Percentiles rank a stretch among this genome's conserved stretches.
phyloP scores from a whole-genome alignment of 2,888 invertebrate species.

The Zhuqinia jingwanae region DNA sequence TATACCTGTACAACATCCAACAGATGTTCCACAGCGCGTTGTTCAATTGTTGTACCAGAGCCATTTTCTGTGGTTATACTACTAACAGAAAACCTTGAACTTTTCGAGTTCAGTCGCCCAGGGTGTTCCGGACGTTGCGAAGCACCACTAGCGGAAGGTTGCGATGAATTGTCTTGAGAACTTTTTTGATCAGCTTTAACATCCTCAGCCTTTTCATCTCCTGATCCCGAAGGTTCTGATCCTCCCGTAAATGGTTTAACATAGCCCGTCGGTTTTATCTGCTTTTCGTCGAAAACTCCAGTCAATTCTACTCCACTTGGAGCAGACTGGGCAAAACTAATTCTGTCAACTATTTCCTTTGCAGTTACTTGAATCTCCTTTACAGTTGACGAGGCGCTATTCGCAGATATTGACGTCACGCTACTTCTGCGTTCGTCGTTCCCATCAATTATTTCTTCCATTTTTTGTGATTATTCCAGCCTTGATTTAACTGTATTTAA shows the following conservation, averaged over 20 bases:
- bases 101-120: slow-evolving; percentile 47
- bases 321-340: slow-evolving; percentile 62
- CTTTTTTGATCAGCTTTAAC: not conserved
- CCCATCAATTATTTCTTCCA: slow-evolving; percentile 37
- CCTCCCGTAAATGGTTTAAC: slow-evolving; percentile 64
- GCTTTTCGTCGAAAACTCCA: slow-evolving; percentile 57
- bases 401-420: not conserved
- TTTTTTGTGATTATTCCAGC: not conserved
- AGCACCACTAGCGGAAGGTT: not conserved
- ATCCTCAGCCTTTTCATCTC: slow-evolving; percentile 62
- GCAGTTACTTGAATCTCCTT: slow-evolving; percentile 78
- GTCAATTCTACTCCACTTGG: slow-evolving; percentile 6
- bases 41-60: slow-evolving; percentile 62
- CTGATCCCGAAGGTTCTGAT: slow-evolving; percentile 18
- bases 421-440: slow-evolving; percentile 45
- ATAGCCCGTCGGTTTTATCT: slow-evolving; percentile 62
- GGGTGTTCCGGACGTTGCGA: slow-evolving; percentile 36
- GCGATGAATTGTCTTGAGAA: slow-evolving; percentile 24
- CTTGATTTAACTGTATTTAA: not conserved
- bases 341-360: slow-evolving; percentile 78
- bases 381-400: slow-evolving; percentile 43
- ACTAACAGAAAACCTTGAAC: slow-evolving; percentile 56
- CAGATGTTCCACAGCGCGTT: slow-evolving; percentile 73
- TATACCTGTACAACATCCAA: slow-evolving; percentile 74
- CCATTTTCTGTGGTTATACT: slow-evolving; percentile 55